Base-by-base conservation (phyloP, 2,113 vertebrate species). In the Lutjanus erythropterus region DNA sequence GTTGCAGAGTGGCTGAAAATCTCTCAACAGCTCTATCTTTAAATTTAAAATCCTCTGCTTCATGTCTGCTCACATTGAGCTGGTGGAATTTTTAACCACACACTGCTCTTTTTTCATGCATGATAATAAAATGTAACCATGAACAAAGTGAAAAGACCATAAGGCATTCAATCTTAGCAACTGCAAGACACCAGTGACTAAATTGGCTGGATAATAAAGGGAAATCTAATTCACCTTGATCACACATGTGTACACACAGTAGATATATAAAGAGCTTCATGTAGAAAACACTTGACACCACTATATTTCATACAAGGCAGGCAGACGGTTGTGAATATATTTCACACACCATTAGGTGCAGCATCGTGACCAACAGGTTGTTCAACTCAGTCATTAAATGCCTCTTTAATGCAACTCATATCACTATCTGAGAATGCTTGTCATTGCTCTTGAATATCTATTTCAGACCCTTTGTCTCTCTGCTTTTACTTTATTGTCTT, bases 351-450 rank as follows among this genome's bases (percentile, higher is more conserved):
- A 39, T 61, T 61, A 31, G 35, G 21, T 55, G 27, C 8, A 6
- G 7, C 64, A 8, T 64, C 39, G 66, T 12, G 41, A 18, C 60
- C 46, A 21, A 41, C 23, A 42, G 44, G 42, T 53, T 53, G 52
- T 64, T 78, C 31, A 67, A n/a, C 42, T 42, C 33, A 2, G 53
- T 23, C 44, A 33, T 44, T 67, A 50, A 61, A 71, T 55, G 12
- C 15, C n/a, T 73, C 39, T 75, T 49, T 60, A 59, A 29, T 31
- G 49, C 69, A 67, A 59, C 56, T 76, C 49, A 56, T 65, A 15
- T 66, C 49, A 44, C n/a, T 2, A 33, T 50, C 15, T 49, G 14
- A 49, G 72, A 41, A 42, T 10, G 21, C 0, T 31, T 64, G 1
- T 50, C 8, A n/a, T 12, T 46, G 46, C 35, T 70, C 21, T 70